A percentile compares a stretch with the other conserved stretches of the same genome.
phyloP scores from a whole-genome alignment of 2,113 vertebrate genomes.

The Chloebia gouldiae region DNA sequence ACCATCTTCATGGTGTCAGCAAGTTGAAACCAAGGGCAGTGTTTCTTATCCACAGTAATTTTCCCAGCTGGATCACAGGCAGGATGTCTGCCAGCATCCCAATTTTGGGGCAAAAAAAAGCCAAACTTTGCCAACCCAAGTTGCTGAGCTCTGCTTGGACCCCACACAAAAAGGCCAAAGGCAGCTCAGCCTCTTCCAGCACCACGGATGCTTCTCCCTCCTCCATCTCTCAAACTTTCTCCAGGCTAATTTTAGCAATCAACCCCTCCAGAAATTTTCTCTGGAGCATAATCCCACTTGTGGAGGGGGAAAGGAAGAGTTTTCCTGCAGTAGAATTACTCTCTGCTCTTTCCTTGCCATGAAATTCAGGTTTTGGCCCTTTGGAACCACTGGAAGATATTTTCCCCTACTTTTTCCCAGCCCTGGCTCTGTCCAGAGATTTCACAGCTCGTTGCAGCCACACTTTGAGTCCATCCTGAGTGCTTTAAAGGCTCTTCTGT shows the following conservation, averaged over 20 bases:
- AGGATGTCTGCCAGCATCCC: fast-evolving
- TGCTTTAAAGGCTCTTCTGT: not conserved
- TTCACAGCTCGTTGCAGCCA: conserved; percentile 40
- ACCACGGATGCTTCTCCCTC: fast-evolving
- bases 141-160: not conserved
- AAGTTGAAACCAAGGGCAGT: conserved; percentile 41
- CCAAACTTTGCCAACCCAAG: not conserved
- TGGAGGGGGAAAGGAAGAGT: not conserved
- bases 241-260: not conserved
- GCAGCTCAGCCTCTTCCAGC: not conserved
- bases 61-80: fast-evolving
- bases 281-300: not conserved
- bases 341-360: not conserved
- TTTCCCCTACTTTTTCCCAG: not conserved
- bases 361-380: not conserved
- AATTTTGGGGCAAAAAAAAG: not conserved
- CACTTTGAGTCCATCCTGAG: not conserved
- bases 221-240: not conserved
- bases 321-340: not conserved
- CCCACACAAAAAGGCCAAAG: fast-evolving
- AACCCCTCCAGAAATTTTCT: not conserved
- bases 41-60: not conserved
- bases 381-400: not conserved
- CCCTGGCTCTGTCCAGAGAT: conserved; percentile 7
- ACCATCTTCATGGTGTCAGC: conserved; percentile 37